phyloP scores from a whole-genome alignment of 2,888 invertebrate genomes.

The Hirtodrosophila duncani region DNA sequence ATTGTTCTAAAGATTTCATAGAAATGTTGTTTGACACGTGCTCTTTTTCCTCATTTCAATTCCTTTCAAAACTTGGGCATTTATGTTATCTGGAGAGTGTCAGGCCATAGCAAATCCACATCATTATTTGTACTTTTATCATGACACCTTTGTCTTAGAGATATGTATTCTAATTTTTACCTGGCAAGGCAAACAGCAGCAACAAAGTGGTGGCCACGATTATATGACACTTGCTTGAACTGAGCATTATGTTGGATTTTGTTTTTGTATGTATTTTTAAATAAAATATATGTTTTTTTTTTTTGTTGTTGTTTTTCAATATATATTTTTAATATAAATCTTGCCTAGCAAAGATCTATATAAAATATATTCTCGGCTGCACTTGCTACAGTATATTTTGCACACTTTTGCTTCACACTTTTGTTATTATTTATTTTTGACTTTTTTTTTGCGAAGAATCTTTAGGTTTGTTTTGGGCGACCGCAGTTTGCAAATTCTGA shows the following conservation, averaged over 20 bases:
- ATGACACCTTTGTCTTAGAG: slow-evolving; percentile 34
- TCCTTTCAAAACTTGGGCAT: slow-evolving; percentile 6
- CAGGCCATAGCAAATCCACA: too few species aligned
- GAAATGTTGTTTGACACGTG: too few species aligned
- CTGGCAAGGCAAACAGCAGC: slow-evolving; percentile 49
- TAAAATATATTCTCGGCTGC: too few species aligned
- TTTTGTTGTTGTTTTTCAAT: not conserved
- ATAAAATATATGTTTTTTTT: slow-evolving; percentile 1
- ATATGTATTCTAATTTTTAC: slow-evolving; percentile 29
- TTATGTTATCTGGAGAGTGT: not conserved
- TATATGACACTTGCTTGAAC: slow-evolving; percentile 9
- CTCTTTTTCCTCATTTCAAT: slow-evolving; percentile 3
- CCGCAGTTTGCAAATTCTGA: slow-evolving; percentile 71
- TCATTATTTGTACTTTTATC: slow-evolving; percentile 45
- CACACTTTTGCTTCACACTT: too few species aligned
- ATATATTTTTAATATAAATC: slow-evolving; percentile 17
- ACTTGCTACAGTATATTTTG: too few species aligned
- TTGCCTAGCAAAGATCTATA: slow-evolving; percentile 17
- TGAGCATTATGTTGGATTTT: slow-evolving; percentile 33
- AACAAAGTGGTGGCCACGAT: slow-evolving; percentile 36
- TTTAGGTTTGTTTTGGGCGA: slow-evolving; percentile 24
- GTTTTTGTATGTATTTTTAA: not conserved
- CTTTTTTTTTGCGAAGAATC: not conserved
- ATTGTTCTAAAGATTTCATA: too few species aligned
- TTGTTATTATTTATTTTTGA: too few species aligned